phyloP scores from a whole-genome alignment of 2,888 invertebrate species.

The Gnatocerus cornutus region DNA sequence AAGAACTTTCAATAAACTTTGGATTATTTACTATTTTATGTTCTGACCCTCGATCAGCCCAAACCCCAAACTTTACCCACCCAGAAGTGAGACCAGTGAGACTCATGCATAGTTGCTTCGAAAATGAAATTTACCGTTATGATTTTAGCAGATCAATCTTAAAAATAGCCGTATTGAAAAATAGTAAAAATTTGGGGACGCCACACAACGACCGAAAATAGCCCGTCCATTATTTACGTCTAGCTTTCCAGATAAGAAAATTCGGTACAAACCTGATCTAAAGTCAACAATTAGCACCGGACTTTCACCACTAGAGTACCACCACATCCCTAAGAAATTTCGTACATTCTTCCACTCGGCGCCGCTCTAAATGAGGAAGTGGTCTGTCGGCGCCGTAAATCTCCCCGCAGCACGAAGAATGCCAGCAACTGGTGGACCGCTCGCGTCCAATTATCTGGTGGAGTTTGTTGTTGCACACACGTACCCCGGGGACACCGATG shows the following conservation, averaged over 20 bases:
- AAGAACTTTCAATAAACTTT: too few relatives aligned
- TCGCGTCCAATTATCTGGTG: constrained; percentile 48
- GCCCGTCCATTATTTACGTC: not conserved
- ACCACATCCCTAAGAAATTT: not conserved
- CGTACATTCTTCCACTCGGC: constrained; percentile 12
- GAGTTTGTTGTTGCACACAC: constrained; percentile 42
- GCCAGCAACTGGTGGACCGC: constrained; percentile 17
- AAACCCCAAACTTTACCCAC: too few relatives aligned
- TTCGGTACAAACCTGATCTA: constrained; percentile 4
- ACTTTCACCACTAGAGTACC: constrained; percentile 2
- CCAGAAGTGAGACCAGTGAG: too few relatives aligned
- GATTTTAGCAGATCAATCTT: too few relatives aligned
- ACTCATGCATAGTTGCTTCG: too few relatives aligned
- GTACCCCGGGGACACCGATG: constrained; percentile 53
- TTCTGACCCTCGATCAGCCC: too few relatives aligned
- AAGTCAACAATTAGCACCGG: not conserved
- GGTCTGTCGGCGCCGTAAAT: constrained; percentile 16
- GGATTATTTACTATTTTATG: too few relatives aligned
- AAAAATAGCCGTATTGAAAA: too few relatives aligned
- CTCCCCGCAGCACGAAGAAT: constrained; percentile 26
- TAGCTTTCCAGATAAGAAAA: not conserved
- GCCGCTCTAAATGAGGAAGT: constrained; percentile 29
- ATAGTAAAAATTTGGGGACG: not conserved
- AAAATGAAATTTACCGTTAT: too few relatives aligned
- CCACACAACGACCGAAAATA: not conserved